Evolutionary conservation across 1,140 invertebrate species (phyloP).

Genomic region (Nasonia longicornis): DNA sequence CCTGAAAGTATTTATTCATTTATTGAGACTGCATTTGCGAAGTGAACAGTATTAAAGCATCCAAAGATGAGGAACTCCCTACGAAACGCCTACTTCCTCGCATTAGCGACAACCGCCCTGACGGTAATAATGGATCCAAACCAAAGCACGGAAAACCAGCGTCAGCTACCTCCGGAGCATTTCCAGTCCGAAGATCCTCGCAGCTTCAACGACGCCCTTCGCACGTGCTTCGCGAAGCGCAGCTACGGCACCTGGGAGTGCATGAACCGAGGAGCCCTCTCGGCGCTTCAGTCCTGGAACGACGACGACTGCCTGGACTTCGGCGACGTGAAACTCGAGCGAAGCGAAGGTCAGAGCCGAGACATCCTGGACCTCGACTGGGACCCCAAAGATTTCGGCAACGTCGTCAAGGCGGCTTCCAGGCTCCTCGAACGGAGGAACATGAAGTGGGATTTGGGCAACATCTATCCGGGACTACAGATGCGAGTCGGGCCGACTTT

Average conservation of each 20-base stretch:
- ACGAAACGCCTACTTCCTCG: slow-evolving; percentile 50
- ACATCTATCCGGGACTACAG: slow-evolving; percentile 77
- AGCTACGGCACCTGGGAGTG: slow-evolving; percentile 68
- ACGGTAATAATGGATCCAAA: slow-evolving; percentile 60
- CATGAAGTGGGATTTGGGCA: slow-evolving; percentile 78
- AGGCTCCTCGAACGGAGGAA: slow-evolving; percentile 78
- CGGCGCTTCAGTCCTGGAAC: slow-evolving; percentile 75
- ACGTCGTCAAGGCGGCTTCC: slow-evolving; percentile 77
- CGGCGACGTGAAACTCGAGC: slow-evolving; percentile 59
- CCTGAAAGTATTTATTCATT: background rate
- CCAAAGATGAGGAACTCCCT: slow-evolving; percentile 53
- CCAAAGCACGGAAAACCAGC: background rate
- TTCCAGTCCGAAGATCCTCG: slow-evolving; percentile 48
- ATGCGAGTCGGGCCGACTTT: slow-evolving; percentile 78
- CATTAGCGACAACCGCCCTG: slow-evolving; percentile 54
- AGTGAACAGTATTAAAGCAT: too few relatives aligned
- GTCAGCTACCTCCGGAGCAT: slow-evolving; percentile 15
- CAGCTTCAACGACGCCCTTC: slow-evolving; percentile 56
- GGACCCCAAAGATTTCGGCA: slow-evolving; percentile 80
- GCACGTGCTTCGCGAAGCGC: slow-evolving; percentile 56
- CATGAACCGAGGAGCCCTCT: slow-evolving; percentile 77
- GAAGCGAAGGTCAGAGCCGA: slow-evolving; percentile 57
- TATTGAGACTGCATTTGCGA: background rate
- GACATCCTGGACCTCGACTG: slow-evolving; percentile 72
- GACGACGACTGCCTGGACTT: slow-evolving; percentile 76